Percentiles rank a stretch among this genome's conserved stretches.
phyloP scores from a whole-genome alignment of 2,113 vertebrate species.

The Ascaphus truei region DNA sequence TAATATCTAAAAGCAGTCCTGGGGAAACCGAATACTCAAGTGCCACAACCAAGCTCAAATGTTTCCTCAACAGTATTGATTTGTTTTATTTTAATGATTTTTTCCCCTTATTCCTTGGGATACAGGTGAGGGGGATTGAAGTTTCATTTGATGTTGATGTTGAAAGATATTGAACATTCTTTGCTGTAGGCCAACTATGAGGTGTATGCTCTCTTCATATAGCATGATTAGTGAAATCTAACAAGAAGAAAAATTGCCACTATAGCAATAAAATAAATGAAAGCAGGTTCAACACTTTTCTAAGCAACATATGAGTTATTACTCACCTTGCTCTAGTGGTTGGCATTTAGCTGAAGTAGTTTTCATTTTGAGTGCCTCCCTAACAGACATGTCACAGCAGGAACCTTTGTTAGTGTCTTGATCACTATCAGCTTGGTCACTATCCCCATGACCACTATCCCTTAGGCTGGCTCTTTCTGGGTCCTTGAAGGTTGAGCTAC shows the following conservation, averaged over 20 bases:
- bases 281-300: background rate
- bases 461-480: constrained; percentile 96
- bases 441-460: constrained; percentile 98
- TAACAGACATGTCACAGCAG: constrained; percentile 98
- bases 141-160: constrained; percentile 38
- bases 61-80: constrained; percentile 26
- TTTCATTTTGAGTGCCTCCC: constrained; percentile 98
- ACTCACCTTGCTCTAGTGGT: constrained; percentile 94
- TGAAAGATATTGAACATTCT: constrained; percentile 30
- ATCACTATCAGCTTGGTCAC: constrained; percentile 98
- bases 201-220: constrained; percentile 41
- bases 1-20: constrained; percentile 2
- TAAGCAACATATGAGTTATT: constrained; percentile 32
- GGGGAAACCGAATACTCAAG: background rate
- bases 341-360: constrained; percentile 88
- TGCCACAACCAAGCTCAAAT: constrained; percentile 22
- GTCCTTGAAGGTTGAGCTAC: constrained; percentile 98
- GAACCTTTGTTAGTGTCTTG: constrained; percentile 99
- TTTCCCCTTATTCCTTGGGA: constrained; percentile 24
- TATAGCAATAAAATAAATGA: constrained; percentile 39
- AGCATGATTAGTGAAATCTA: constrained; percentile 58
- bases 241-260: constrained; percentile 64
- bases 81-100: constrained; percentile 28
- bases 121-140: background rate
- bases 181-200: constrained; percentile 30